These are phyloP conservation scores for Aphelenchoides avenae DNA, from an alignment of 1,140 invertebrate species.

Conservation along the genomic window DNA sequence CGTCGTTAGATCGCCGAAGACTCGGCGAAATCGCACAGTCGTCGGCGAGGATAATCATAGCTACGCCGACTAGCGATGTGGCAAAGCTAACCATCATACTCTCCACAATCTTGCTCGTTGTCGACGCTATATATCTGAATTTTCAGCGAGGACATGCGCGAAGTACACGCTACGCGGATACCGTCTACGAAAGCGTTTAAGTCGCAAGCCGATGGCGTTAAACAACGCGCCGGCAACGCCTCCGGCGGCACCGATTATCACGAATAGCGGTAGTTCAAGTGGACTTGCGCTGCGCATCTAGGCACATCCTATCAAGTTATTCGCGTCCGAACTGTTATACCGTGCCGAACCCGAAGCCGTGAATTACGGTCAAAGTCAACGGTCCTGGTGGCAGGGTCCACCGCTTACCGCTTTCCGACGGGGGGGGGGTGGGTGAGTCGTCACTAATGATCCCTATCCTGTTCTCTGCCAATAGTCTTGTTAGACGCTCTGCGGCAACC, in stretches of 20 bases:
- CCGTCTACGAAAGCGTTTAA: slow-evolving; percentile 80
- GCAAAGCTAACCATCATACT: slow-evolving; percentile 75
- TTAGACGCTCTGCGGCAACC: slow-evolving; percentile 68
- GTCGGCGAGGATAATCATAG: slow-evolving; percentile 79
- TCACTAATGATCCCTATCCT: too few relatives aligned
- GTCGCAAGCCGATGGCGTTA: slow-evolving; percentile 83
- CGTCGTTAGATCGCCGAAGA: slow-evolving; percentile 4
- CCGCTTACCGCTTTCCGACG: too few relatives aligned
- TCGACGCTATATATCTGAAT: slow-evolving; percentile 70
- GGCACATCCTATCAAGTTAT: too few relatives aligned
- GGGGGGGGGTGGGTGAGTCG: too few relatives aligned
- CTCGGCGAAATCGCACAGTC: slow-evolving; percentile 69
- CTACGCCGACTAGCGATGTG: slow-evolving; percentile 77
- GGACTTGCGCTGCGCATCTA: too few relatives aligned
- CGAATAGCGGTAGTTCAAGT: slow-evolving; percentile 86
- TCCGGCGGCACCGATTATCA: slow-evolving; percentile 80
- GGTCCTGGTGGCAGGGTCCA: too few relatives aligned
- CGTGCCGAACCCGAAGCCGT: too few relatives aligned
- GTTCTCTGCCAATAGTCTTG: too few relatives aligned
- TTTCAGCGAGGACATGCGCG: slow-evolving; percentile 5
- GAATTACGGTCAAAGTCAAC: too few relatives aligned
- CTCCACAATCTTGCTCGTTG: slow-evolving; percentile 77
- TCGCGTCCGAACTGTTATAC: too few relatives aligned
- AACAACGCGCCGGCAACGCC: slow-evolving; percentile 87
- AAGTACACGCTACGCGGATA: slow-evolving; percentile 59